phyloP scores from a whole-genome alignment of 2,888 invertebrate species.

The Volucella inanis region DNA sequence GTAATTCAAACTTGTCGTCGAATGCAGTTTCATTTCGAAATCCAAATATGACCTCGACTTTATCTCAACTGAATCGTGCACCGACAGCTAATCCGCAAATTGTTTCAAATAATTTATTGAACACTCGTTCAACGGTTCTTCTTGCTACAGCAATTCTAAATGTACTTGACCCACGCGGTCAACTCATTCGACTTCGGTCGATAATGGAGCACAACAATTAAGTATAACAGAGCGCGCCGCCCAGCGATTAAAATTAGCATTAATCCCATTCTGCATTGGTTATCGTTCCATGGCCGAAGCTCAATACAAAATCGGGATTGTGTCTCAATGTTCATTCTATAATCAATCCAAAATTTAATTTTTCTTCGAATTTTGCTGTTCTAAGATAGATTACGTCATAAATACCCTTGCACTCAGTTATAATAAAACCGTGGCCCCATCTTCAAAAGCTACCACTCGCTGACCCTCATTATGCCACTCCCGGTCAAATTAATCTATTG shows the following conservation, averaged over 20 bases:
- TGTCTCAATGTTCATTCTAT: conserved; percentile 18
- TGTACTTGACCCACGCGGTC: too few species aligned
- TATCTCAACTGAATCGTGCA: not conserved
- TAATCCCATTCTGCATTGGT: too few species aligned
- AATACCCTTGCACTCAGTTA: conserved; percentile 12
- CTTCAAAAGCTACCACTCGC: conserved; percentile 21
- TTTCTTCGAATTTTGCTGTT: conserved; percentile 19
- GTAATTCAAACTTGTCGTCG: conserved; percentile 15
- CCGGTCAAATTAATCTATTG: conserved; percentile 24
- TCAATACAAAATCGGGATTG: conserved; percentile 32
- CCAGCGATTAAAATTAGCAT: not conserved
- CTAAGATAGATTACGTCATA: conserved; percentile 16
- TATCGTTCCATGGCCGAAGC: conserved; percentile 28
- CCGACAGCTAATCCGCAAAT: not conserved
- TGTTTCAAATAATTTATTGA: not conserved
- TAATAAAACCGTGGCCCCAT: conserved; percentile 22
- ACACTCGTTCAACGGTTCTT: not conserved
- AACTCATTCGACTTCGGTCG: too few species aligned
- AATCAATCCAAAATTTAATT: conserved; percentile 14
- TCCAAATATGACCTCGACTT: not conserved
- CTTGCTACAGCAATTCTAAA: not conserved
- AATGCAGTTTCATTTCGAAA: not conserved
- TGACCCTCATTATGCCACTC: conserved; percentile 31
- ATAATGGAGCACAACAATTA: too few species aligned
- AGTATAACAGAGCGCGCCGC: too few species aligned